Base-by-base conservation (phyloP, 2,888 invertebrate species). In the Phorcus lineatus region DNA sequence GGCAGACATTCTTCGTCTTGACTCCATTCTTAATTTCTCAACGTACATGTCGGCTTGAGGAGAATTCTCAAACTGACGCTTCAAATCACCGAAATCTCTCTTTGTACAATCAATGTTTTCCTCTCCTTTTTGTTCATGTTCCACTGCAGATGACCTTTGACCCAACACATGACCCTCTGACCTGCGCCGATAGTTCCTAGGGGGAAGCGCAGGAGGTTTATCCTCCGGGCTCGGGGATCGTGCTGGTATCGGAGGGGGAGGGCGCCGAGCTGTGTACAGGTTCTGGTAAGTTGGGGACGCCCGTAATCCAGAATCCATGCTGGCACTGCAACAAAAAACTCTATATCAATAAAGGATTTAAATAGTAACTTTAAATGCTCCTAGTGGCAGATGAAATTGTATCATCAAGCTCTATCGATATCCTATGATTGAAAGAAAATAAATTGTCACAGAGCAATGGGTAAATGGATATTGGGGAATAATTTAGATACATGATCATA, bases 11-110 rank as follows among this genome's bases (percentile, higher is more conserved):
- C 28, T 52, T n/a, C 53, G 79, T 76, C 55, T 81, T 86, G 85
- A 92, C 90, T 85, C 92, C 57, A 84, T 87, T 7, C 91, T 86
- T 19, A 91, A 80, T 82, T 88, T 87, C 47, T 88, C 88, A 2
- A 88, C 88, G 78, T 91, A 91, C 0, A 84, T 84, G 70, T 91
- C 88, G 66, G 88, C 88, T n/a, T 86, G 80, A 16, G 88, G 86
- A 11, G 89, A 88, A 47, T 77, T 82, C 67, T 88, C 87, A 81
- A 84, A 85, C 76, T 85, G 84, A 31, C 78, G 84, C 78, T 87
- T 78, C 70, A 83, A 54, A 80, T 84, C 86, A 40, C 82, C 81
- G 53, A 84, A 82, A 53, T 83, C 83, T 28, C 77, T 54, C 66
- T 82, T 83, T 31, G 81, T 78, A 16, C 78, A 54, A 28, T 83